phyloP scores from a whole-genome alignment of 2,888 invertebrate genomes.

The Scaptomyza cyrtandrae region DNA sequence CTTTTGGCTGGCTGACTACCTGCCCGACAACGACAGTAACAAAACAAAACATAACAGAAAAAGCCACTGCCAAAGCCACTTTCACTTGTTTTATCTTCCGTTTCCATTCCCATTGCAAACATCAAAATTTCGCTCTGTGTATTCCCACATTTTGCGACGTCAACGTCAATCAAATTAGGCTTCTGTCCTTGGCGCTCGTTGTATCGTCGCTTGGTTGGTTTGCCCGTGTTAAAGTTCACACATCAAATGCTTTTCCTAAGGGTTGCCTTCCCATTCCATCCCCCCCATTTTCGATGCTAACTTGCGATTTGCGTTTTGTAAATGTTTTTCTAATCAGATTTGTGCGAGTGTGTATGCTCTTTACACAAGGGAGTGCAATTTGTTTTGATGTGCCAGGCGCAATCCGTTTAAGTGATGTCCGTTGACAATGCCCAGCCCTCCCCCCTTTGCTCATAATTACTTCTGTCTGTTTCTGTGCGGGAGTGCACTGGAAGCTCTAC shows the following conservation, averaged over 20 bases:
- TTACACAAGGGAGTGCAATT: constrained; percentile 70
- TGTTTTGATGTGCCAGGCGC: constrained; percentile 74
- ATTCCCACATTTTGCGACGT: constrained; percentile 69
- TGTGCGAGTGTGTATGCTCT: constrained; percentile 30
- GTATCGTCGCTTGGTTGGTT: background rate
- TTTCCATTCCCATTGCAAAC: constrained; percentile 1
- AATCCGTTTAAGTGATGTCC: constrained; percentile 69
- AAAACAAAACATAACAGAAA: constrained; percentile 6
- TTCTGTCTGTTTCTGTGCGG: background rate
- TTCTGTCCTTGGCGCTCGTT: constrained; percentile 30
- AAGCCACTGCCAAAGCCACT: constrained; percentile 54
- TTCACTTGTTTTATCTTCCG: constrained; percentile 34
- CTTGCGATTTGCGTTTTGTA: constrained; percentile 78
- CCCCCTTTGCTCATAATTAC: constrained; percentile 7
- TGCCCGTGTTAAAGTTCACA: constrained; percentile 66
- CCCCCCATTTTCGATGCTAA: constrained; percentile 42
- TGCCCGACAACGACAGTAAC: background rate
- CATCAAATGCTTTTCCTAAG: constrained; percentile 57
- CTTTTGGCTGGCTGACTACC: constrained; percentile 59
- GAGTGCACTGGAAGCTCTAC: background rate
- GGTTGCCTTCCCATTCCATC: constrained; percentile 7
- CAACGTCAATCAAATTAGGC: constrained; percentile 74
- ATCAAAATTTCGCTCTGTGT: constrained; percentile 17
- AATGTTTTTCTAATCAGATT: constrained; percentile 79
- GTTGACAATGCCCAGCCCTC: constrained; percentile 49